Base-by-base conservation (phyloP, 2,113 vertebrate genomes). In the Toxotes jaculatrix region DNA sequence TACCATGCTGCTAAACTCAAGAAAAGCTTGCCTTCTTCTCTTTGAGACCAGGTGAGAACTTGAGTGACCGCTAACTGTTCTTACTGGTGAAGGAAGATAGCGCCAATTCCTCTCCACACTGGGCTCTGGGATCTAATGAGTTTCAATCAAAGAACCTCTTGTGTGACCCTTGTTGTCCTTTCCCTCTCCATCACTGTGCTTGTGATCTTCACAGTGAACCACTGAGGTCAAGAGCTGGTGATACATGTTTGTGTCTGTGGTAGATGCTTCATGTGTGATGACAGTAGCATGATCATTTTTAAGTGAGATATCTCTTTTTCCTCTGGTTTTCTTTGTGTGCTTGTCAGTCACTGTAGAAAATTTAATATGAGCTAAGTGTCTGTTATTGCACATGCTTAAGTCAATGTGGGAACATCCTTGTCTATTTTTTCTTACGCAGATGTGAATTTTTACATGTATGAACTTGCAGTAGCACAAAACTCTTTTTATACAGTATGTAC, bases 101-200 rank as follows among this genome's bases (percentile, higher is more conserved):
- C 60, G 65, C 23, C 79, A 49, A 82, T 83, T 76, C 68, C 47
- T 72, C 51, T 11, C 47, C 74, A 83, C 76, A 79, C 64, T 76
- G 68, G 65, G 51, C 77, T 87, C 69, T 45, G 53, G 56, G 55
- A 84, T 80, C 85, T 89, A 91, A 91, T 88, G 87, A 87, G 88
- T 89, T 90, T 91, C 73, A 80, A 81, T 71, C 74, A 69, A 82
- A 81, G 79, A 84, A 85, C 71, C 79, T 74, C 85, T 80, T 75
- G 68, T 77, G 49, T 67, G 80, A 78, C 76, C 75, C 40, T 53
- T 34, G 63, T 80, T 83, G 66, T 85, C 32, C n/a, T 80, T 64
- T 70, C 74, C 68, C 38, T 77, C 68, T 71, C 68, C 70, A 62
- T 83, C 73, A 65, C 67, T 74, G 72, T 79, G 67, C 67, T 86